Conservation (phyloP, 2,797 vertebrate genomes). For the Propithecus deckenii region DNA sequence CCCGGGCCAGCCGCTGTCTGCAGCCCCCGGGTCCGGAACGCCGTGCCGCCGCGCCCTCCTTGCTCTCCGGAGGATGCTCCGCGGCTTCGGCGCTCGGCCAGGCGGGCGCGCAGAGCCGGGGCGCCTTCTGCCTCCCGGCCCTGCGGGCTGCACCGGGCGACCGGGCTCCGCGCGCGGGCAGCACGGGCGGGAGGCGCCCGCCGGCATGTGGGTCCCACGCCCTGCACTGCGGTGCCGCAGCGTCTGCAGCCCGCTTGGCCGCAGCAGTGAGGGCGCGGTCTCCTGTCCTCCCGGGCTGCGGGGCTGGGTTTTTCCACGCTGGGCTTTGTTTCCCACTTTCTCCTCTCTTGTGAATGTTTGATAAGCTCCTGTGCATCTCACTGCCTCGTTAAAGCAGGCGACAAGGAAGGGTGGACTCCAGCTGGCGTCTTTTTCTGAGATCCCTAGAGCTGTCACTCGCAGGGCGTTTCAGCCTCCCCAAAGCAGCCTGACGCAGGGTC, state of each 20-base stretch:
- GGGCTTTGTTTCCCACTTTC: conserved; percentile 70
- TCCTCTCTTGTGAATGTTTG: not conserved
- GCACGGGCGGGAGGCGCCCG: not conserved
- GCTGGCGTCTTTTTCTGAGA: not conserved
- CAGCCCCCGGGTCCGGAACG: not conserved
- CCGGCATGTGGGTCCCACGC: not conserved
- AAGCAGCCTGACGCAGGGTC: not conserved
- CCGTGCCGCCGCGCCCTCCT: not conserved
- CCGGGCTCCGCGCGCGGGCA: not conserved
- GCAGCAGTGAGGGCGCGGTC: conserved; percentile 63
- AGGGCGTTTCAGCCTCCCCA: not conserved
- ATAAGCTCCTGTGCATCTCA: not conserved
- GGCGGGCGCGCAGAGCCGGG: not conserved
- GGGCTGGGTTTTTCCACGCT: conserved; percentile 31
- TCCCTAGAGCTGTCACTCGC: conserved; percentile 44
- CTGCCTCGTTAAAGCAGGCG: not conserved
- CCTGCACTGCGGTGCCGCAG: conserved; percentile 31
- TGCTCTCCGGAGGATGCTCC: not conserved
- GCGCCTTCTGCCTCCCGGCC: not conserved
- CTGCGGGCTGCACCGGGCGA: not conserved
- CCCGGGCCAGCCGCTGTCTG: not conserved
- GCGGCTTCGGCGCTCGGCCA: not conserved
- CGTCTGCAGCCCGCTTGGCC: not conserved
- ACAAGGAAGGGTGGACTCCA: not conserved
- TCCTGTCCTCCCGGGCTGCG: not conserved